These are phyloP conservation scores for Chironomus striatipennis DNA, from an alignment of 1,140 invertebrate genomes.

Conservation along the genomic window DNA sequence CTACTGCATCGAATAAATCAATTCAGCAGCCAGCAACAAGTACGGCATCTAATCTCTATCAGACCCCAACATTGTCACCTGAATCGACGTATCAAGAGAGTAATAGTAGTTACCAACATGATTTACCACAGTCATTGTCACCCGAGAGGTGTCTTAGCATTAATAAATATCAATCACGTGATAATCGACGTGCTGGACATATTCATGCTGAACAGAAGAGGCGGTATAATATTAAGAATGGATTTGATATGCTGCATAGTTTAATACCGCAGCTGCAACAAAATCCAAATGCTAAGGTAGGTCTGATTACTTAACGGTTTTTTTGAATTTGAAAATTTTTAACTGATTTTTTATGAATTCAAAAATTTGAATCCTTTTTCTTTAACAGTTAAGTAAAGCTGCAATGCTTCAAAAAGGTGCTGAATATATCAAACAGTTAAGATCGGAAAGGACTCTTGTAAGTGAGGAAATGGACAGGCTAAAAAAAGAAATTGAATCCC, in stretches of 20 bases:
- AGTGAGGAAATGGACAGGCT: slow-evolving; percentile 85
- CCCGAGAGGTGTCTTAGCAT: not conserved
- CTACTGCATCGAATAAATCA: not conserved
- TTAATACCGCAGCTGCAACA: slow-evolving; percentile 88
- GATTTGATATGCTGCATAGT: slow-evolving; percentile 88
- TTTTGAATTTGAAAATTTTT: not conserved
- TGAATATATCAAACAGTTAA: slow-evolving; percentile 87
- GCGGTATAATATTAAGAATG: slow-evolving; percentile 94
- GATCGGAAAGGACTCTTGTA: slow-evolving; percentile 73
- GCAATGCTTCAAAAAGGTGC: slow-evolving; percentile 95
- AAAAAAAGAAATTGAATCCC: slow-evolving; percentile 75
- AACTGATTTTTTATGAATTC: too few species aligned
- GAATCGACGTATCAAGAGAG: slow-evolving; percentile 38
- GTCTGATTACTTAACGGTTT: slow-evolving; percentile 27
- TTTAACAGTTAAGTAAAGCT: slow-evolving; percentile 73
- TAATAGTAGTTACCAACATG: slow-evolving; percentile 3
- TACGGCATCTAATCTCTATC: slow-evolving; percentile 29
- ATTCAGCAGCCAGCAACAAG: not conserved
- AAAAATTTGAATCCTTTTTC: not conserved
- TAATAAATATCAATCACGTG: slow-evolving; percentile 34
- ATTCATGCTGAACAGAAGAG: slow-evolving; percentile 97
- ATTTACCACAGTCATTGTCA: not conserved
- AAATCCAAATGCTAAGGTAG: slow-evolving; percentile 83
- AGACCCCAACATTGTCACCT: slow-evolving; percentile 40
- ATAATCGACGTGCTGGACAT: slow-evolving; percentile 67